Conservation (phyloP, 2,113 vertebrate species). For the Trinectes maculatus region DNA sequence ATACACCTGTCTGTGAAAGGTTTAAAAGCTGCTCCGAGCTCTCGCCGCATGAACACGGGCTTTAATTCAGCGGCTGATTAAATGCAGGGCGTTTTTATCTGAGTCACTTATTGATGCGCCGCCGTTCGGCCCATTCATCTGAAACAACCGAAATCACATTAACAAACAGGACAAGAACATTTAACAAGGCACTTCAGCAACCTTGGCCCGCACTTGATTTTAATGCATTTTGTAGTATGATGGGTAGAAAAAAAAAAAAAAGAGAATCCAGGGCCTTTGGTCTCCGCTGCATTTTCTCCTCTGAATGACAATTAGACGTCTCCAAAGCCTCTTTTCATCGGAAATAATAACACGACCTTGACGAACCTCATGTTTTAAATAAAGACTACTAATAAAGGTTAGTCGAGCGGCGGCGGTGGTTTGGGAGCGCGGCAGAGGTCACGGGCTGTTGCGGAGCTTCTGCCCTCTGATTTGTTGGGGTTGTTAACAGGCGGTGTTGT, state of each 20-base stretch:
- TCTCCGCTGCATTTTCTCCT: conserved; percentile 22
- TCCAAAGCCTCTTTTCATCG: conserved; percentile 40
- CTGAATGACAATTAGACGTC: conserved; percentile 37
- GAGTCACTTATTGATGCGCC: conserved; percentile 4
- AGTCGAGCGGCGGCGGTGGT: neutral
- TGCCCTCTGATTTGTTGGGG: conserved; percentile 43
- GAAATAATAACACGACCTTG: conserved; percentile 25
- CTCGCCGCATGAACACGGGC: neutral
- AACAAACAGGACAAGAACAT: conserved; percentile 32
- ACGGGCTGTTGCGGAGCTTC: neutral
- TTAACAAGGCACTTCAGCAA: conserved; percentile 3
- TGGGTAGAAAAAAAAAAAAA: neutral
- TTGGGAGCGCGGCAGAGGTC: conserved; percentile 37
- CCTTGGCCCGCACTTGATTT: conserved; percentile 6
- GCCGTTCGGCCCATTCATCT: conserved; percentile 19
- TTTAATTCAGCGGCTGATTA: conserved; percentile 12
- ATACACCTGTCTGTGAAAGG: neutral
- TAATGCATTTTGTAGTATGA: neutral
- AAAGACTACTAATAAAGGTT: neutral
- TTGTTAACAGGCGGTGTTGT: conserved; percentile 42
- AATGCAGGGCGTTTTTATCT: conserved; percentile 17
- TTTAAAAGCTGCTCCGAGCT: conserved; percentile 1
- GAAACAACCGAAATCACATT: conserved; percentile 29
- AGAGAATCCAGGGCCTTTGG: conserved; percentile 2
- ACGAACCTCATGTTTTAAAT: neutral